Evolutionary conservation across 2,113 vertebrate species (phyloP).

Genomic region (Misgurnus anguillicaudatus): DNA sequence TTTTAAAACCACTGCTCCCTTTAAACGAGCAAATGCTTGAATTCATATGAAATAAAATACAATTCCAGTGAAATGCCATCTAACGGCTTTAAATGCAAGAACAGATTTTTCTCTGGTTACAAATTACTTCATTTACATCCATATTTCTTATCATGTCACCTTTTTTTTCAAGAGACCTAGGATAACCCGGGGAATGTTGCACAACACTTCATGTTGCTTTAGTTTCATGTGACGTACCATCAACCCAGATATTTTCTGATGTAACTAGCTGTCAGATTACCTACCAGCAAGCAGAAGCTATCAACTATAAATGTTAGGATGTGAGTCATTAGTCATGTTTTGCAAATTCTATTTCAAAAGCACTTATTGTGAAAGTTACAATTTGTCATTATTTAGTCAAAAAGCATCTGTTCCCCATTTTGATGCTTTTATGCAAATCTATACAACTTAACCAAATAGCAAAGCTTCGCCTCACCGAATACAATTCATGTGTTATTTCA

Average conservation of each 20-base stretch:
- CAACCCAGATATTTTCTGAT: background rate
- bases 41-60: conserved; percentile 5
- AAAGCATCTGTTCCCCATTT: conserved; percentile 18
- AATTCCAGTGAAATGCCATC: conserved; percentile 24
- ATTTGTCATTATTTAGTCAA: background rate
- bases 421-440: background rate
- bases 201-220: background rate
- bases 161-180: background rate
- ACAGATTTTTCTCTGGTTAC: background rate
- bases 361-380: conserved; percentile 8
- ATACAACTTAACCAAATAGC: conserved; percentile 8
- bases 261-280: background rate
- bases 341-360: background rate
- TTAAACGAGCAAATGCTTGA: background rate
- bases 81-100: background rate
- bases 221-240: background rate
- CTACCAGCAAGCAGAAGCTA: background rate
- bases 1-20: conserved; percentile 12
- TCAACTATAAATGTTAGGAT: background rate
- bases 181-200: background rate
- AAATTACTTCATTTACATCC: background rate
- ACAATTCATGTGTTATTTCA: background rate
- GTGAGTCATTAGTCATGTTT: background rate
- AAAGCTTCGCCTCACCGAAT: background rate
- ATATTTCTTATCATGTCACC: background rate